Percentiles rank a stretch among this genome's conserved stretches.
Evolutionary conservation across 2,113 vertebrate species (phyloP).

Genomic region (Proteles cristata): DNA sequence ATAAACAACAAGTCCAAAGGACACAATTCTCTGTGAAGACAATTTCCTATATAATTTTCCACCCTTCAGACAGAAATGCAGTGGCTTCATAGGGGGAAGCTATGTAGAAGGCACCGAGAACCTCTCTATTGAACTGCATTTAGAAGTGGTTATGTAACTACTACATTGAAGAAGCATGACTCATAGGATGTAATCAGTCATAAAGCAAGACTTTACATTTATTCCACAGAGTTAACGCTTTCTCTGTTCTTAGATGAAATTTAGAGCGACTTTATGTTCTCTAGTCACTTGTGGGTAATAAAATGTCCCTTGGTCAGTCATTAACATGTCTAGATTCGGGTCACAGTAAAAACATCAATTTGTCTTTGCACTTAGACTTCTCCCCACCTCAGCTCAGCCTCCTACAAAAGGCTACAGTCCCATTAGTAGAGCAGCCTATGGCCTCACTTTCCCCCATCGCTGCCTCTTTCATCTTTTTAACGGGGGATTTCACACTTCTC

Average conservation of each 20-base stretch:
- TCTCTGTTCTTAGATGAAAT: slow-evolving; percentile 23
- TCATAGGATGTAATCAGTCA: slow-evolving; percentile 63
- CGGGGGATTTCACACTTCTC: not conserved
- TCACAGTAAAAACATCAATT: not conserved
- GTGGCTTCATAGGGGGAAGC: slow-evolving; percentile 33
- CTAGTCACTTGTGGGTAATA: not conserved
- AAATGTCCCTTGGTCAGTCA: not conserved
- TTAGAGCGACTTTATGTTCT: slow-evolving; percentile 15
- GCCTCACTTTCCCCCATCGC: not conserved
- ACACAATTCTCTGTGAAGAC: not conserved
- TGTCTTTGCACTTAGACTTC: not conserved
- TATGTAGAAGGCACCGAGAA: slow-evolving; percentile 13
- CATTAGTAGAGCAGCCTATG: not conserved
- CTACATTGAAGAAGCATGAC: slow-evolving; percentile 55
- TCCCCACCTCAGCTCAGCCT: not conserved
- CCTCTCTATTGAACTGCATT: slow-evolving; percentile 2
- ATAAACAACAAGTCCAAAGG: not conserved
- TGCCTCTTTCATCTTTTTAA: not conserved
- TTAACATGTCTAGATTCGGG: not conserved
- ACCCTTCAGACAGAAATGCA: slow-evolving; percentile 16
- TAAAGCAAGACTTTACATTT: not conserved
- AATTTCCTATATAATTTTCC: slow-evolving; percentile 38
- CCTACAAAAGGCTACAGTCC: not conserved
- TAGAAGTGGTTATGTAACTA: slow-evolving; percentile 59
- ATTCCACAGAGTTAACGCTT: slow-evolving; percentile 24